Evolutionary conservation across 2,113 vertebrate genomes (phyloP).

Genomic region (Setophaga petechia): DNA sequence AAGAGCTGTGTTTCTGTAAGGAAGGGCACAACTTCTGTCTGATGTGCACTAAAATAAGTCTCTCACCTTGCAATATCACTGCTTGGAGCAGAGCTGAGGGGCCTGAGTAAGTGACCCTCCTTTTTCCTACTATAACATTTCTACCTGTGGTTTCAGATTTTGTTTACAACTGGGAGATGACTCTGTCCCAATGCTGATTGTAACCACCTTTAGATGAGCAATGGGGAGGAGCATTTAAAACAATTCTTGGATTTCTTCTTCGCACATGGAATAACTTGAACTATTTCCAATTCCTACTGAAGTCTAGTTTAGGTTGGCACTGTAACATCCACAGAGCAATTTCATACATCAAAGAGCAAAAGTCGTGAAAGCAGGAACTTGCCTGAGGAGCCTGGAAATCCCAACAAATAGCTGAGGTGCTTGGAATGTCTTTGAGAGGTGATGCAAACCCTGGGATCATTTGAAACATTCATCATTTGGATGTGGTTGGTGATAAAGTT

Average conservation of each 20-base stretch:
- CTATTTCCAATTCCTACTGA: background rate
- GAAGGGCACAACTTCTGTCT: background rate
- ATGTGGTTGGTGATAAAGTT: background rate
- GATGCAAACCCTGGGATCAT: background rate
- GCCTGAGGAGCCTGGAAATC: background rate
- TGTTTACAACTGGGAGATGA: background rate
- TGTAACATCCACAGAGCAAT: background rate
- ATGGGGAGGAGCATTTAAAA: background rate
- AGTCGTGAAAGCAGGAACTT: background rate
- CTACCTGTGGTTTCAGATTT: background rate
- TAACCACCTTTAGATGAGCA: background rate
- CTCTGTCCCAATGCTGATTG: background rate
- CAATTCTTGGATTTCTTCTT: background rate
- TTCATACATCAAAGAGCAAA: background rate
- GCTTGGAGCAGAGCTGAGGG: background rate
- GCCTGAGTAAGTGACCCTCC: rapidly evolving
- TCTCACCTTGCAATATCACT: background rate
- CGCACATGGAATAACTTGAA: background rate
- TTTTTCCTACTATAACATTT: background rate
- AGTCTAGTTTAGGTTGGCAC: background rate
- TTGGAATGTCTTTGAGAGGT: background rate
- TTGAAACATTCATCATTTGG: background rate
- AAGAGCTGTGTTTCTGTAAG: background rate
- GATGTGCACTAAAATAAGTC: background rate
- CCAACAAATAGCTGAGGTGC: background rate